Conservation (phyloP, 1,140 invertebrate genomes). For the Leptinotarsa defecta region DNA sequence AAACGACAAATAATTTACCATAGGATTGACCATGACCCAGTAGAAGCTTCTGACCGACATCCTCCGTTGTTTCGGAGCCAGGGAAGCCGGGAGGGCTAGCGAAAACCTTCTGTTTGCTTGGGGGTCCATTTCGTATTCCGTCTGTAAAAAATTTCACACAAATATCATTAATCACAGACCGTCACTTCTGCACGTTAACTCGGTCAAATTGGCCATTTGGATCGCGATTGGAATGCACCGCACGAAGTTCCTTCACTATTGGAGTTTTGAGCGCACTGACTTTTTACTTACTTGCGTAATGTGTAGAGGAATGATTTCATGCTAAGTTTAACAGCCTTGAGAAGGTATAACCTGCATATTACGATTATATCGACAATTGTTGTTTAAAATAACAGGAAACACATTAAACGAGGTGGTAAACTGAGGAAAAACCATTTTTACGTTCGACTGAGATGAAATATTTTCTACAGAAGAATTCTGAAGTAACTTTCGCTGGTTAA, state of each 20-base stretch:
- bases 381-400: neutral
- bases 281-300: neutral
- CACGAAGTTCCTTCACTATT: neutral
- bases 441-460: neutral
- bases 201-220: constrained; percentile 19
- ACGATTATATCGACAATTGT: neutral
- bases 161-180: constrained; percentile 6
- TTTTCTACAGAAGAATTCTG: neutral
- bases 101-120: constrained; percentile 34
- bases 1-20: constrained; percentile 36
- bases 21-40: constrained; percentile 45
- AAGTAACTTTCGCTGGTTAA: neutral
- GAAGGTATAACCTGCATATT: constrained; percentile 23
- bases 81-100: constrained; percentile 21
- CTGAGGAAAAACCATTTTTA: neutral
- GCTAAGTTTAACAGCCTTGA: constrained; percentile 30
- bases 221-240: constrained; percentile 2
- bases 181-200: neutral
- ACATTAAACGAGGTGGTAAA: neutral
- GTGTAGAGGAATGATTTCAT: constrained; percentile 7
- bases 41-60: constrained; percentile 51
- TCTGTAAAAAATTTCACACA: constrained; percentile 10
- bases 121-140: constrained; percentile 30
- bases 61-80: constrained; percentile 37
- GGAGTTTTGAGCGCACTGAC: constrained; percentile 6